Base-by-base conservation (phyloP, 1,140 invertebrate genomes). In the Macrocentrus cingulum region DNA sequence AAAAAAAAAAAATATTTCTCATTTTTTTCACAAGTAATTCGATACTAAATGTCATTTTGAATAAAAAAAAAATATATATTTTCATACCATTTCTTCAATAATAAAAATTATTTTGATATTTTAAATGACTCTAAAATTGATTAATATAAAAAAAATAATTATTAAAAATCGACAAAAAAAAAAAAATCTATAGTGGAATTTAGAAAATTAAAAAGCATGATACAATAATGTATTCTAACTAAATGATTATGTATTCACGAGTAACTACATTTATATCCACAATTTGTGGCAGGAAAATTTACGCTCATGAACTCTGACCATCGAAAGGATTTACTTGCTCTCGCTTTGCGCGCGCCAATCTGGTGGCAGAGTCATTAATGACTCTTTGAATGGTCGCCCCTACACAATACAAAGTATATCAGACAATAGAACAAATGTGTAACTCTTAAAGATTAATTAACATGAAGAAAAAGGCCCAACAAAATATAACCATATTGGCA, bases 251-350 rank as follows among this genome's bases (percentile, higher is more conserved):
- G 61, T 56, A 62, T 62, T 62, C 53, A 37, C 52, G 19, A 22
- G 44, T 23, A 45, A 62, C 61, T 62, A 59, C 56, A 62, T 62
- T 59, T 59, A 62, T 59, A 56, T 62, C 52, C 60, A 46, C 60
- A 59, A 59, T 62, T 62, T 62, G 61, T 55, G 56, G 56, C 51
- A 45, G 46, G 44, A 54, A 46, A 62, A 62, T 62, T 62, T 62
- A 62, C 56, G 52, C 56, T 62, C 61, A 62, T 62, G 56, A 59
- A 62, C 61, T 62, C 54, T 39, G 23, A n/a, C 46, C 49, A 44
- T 48, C 59, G 50, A 39, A 62, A 62, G 60, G 51, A 62, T 58
- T 59, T 59, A 62, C n/a, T n/a, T n/a, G 44, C 42, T 18, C 5
- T 5, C 22, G 46, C 25, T 18, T 25, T 23, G 45, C 29, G 32